Base-by-base conservation (phyloP, 2,888 invertebrate species). In the Sphaeridia pumilis region DNA sequence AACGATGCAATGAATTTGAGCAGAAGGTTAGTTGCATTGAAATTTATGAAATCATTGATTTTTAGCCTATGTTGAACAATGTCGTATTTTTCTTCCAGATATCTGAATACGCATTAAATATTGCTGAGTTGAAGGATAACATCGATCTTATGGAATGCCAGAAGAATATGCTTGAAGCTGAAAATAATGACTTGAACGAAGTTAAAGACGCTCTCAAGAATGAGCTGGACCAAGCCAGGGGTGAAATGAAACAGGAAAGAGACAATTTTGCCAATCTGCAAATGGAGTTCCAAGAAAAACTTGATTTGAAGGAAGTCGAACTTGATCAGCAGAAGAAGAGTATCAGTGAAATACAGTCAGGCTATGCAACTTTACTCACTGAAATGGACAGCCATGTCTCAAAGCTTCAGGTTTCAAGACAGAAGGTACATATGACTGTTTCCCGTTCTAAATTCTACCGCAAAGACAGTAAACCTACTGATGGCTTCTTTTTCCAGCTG, bases 111-210 rank as follows among this genome's bases (percentile, higher is more conserved):
- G 41, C 49, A 5, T 31, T 42, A 5, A 31, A 49, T 20, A 38
- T 42, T 4, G 49, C 49, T 2, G 25, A 27, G 31, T 17, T 49
- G 10, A 49, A 49, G 24, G 42, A 49, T 21, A 41, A 49, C 3
- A 14, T 49, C 2, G 49, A 49, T 21, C n/a, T 42, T 14, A 42
- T 7, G 20, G 10, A 49, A 2, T 49, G 49, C 17, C 26, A 26
- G 17, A 27, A 20, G 3, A 49, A 49, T 42, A 25, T 42, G 22
- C 36, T 42, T 1, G 20, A 49, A 27, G 4, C 42, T 3, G 27
- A 41, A 22, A 25, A 42, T 22, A n/a, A 49, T 41, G 38, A 49
- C 10, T 10, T 17, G 20, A 31, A 26, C 4, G 17, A 25, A 12
- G 20, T 12, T 12, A n/a, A 17, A 4, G 35, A 41, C n/a, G 38